Percentiles rank a stretch among this genome's conserved stretches.
Evolutionary conservation across 2,888 invertebrate species (phyloP).

Genomic region (Crepidodera aurea): DNA sequence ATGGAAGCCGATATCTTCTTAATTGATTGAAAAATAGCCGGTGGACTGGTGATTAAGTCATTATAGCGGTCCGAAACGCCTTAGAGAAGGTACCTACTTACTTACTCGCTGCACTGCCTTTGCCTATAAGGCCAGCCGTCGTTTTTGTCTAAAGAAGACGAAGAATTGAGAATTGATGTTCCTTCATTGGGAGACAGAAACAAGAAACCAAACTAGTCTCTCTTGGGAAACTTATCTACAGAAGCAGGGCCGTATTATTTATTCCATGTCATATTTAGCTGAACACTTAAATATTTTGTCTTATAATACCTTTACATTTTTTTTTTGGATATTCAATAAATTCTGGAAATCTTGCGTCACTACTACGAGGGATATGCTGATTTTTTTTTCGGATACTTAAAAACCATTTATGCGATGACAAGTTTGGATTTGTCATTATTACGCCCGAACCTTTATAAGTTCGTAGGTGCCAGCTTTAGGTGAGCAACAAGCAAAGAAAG

Average conservation of each 20-base stretch:
- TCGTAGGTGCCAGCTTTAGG: too few species aligned
- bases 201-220: slow-evolving; percentile 23
- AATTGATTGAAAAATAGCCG: slow-evolving; percentile 26
- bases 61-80: slow-evolving; percentile 25
- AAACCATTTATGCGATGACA: too few species aligned
- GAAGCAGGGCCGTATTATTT: slow-evolving; percentile 2
- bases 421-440: too few species aligned
- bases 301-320: too few species aligned
- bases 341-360: too few species aligned
- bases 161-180: slow-evolving; percentile 25
- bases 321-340: too few species aligned
- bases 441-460: too few species aligned
- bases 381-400: too few species aligned
- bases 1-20: slow-evolving; percentile 20
- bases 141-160: slow-evolving; percentile 16
- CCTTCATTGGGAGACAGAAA: slow-evolving; percentile 18
- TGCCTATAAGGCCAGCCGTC: slow-evolving; percentile 4
- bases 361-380: too few species aligned
- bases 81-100: slow-evolving; percentile 19
- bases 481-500: too few species aligned
- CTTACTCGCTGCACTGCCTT: slow-evolving; percentile 7
- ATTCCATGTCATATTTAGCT: too few species aligned
- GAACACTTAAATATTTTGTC: too few species aligned
- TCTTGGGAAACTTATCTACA: slow-evolving; percentile 3
- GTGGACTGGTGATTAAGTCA: slow-evolving; percentile 26